Evolutionary conservation across 1,140 invertebrate species (phyloP).

Genomic region (Telenomus remus): DNA sequence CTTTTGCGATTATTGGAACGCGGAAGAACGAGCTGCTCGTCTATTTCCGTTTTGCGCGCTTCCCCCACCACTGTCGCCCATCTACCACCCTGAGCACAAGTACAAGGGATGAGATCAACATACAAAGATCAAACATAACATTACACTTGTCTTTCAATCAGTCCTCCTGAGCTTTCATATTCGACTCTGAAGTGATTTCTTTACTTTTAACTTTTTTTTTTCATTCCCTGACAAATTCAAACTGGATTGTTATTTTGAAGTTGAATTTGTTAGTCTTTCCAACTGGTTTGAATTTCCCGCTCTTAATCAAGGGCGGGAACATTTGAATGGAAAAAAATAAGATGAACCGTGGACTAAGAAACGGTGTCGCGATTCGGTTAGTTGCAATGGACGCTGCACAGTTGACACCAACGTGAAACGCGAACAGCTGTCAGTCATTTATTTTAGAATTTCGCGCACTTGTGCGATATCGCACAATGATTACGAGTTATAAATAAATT

Average conservation of each 20-base stretch:
- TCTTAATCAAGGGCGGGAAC: too few relatives aligned
- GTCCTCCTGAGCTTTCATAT: slow-evolving; percentile 2
- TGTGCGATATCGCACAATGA: slow-evolving; percentile 44
- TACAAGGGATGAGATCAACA: slow-evolving; percentile 37
- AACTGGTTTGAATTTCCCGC: too few relatives aligned
- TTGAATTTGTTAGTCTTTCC: too few relatives aligned
- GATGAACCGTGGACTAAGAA: slow-evolving; percentile 41
- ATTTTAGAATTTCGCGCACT: slow-evolving; percentile 69
- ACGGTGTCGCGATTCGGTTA: slow-evolving; percentile 53
- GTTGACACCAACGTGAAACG: slow-evolving; percentile 64
- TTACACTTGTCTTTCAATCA: slow-evolving; percentile 11
- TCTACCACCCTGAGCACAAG: slow-evolving; percentile 41
- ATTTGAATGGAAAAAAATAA: not conserved
- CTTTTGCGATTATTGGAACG: slow-evolving; percentile 67
- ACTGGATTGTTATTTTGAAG: too few relatives aligned
- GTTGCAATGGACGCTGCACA: slow-evolving; percentile 54
- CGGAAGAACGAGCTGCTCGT: slow-evolving; percentile 63
- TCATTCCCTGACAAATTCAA: too few relatives aligned
- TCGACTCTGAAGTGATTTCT: not conserved
- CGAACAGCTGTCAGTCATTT: slow-evolving; percentile 72
- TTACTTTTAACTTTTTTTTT: not conserved
- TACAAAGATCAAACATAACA: slow-evolving; percentile 37
- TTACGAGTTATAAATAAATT: slow-evolving; percentile 45
- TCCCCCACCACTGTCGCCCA: slow-evolving; percentile 15
- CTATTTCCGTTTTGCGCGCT: slow-evolving; percentile 67